Base-by-base conservation (phyloP, 2,797 vertebrate species). In the Argyrosomus regius region DNA sequence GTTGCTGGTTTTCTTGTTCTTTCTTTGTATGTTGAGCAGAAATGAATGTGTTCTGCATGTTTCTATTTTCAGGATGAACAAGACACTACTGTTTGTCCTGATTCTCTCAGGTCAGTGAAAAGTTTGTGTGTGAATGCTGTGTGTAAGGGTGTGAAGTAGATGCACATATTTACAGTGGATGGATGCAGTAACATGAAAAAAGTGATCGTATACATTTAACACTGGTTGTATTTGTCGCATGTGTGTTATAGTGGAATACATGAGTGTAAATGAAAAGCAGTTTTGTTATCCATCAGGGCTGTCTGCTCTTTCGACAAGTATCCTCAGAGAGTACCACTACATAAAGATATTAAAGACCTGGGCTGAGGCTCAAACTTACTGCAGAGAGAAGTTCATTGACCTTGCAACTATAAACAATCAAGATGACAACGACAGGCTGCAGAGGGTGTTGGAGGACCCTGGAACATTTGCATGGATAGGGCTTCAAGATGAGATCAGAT, bases 371-470 rank as follows among this genome's bases (percentile, higher is more conserved):
- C 88, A 83, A 86, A 48, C 1, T 4, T 75, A 83, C 80, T 93
- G 93, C 89, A 89, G 87, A 75, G 1, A 90, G 12, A 26, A 9
- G 11, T 87, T 80, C 45, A 49, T 3, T 35, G 92, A 92, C 65
- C 84, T 93, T 35, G 88, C 81, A 63, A 87, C 83, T 1, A 31
- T 91, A 22, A 16, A 11, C 2, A 69, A 61, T 53, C 2, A 18
- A 48, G 28, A 54, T 0, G 77, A 91, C 26, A 64, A 69, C 41
- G 4, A 48, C 6, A 63, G 2, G 0, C 39, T 91, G 41, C 1
- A 22, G 2, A 17, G 24, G n/a, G 22, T 12, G 2, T 9, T 58
- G 22, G 20, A 41, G 20, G 28, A 2, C 1, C 0, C 0, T 14
- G 13, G 2, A 16, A 0, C 24, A 1, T 3, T 18, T 0, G 56